These are phyloP conservation scores for Papilio glaucus DNA, from an alignment of 1,140 invertebrate species.

Conservation along the genomic window DNA sequence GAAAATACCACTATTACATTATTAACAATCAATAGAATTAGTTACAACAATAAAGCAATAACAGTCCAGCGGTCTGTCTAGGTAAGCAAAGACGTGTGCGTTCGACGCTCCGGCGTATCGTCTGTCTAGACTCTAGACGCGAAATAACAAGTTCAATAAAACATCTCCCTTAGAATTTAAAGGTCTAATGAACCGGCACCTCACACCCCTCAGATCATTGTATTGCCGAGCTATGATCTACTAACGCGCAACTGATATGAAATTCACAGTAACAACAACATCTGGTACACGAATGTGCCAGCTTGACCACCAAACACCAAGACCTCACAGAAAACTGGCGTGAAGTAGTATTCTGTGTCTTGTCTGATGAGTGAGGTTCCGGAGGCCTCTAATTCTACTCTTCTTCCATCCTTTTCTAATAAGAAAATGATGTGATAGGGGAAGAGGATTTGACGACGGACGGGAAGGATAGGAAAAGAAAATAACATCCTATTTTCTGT, in stretches of 20 bases:
- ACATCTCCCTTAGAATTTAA: slow-evolving; percentile 49
- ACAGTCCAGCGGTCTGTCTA: not conserved
- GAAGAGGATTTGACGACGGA: no score
- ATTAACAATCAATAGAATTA: not conserved
- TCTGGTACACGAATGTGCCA: no score
- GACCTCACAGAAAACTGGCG: no score
- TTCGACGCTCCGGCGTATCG: slow-evolving; percentile 2
- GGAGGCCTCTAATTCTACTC: no score
- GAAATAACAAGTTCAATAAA: slow-evolving; percentile 56
- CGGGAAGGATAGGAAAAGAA: no score
- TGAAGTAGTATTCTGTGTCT: no score
- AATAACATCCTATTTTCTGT: no score
- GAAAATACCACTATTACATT: not conserved
- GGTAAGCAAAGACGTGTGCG: slow-evolving; percentile 9
- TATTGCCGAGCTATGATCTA: not conserved
- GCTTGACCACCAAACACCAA: no score
- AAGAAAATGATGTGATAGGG: no score
- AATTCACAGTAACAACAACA: not conserved
- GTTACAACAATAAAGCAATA: slow-evolving; percentile 21
- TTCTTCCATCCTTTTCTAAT: no score
- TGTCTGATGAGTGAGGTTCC: no score
- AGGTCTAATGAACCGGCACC: slow-evolving; percentile 74
- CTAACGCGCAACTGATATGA: not conserved
- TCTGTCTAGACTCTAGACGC: slow-evolving; percentile 75
- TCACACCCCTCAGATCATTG: slow-evolving; percentile 5